phyloP scores from a whole-genome alignment of 92 coral and sea anemone genomes.

The Heliopora coerulea region DNA sequence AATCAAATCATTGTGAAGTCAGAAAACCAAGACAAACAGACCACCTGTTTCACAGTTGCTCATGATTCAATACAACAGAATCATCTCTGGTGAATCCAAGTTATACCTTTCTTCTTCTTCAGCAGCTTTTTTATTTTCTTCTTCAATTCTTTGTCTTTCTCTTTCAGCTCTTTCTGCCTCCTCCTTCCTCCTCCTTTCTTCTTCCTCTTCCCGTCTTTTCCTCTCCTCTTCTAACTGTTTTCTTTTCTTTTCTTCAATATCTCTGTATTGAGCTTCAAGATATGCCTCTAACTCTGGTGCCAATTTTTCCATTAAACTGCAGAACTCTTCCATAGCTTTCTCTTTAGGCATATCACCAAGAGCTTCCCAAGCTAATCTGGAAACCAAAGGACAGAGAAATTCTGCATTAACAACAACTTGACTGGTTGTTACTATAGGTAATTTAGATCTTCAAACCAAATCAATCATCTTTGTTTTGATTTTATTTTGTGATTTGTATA shows the following conservation, averaged over 20 bases:
- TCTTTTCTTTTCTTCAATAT: slow-evolving; percentile 76
- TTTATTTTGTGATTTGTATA: background rate
- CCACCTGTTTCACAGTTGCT: too few species aligned
- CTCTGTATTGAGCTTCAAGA: slow-evolving; percentile 94
- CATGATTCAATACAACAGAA: too few species aligned
- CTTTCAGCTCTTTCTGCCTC: slow-evolving; percentile 81
- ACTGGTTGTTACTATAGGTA: too few species aligned
- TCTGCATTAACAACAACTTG: too few species aligned
- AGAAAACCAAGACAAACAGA: too few species aligned
- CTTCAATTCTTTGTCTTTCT: slow-evolving; percentile 70
- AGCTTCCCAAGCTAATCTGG: slow-evolving; percentile 95
- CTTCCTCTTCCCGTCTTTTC: slow-evolving; percentile 48
- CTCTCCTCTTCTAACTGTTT: slow-evolving; percentile 77
- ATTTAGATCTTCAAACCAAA: too few species aligned
- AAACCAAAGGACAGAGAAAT: too few species aligned
- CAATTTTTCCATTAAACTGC: slow-evolving; percentile 76
- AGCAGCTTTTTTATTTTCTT: slow-evolving; percentile 62
- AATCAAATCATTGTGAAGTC: background rate
- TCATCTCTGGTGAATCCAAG: too few species aligned
- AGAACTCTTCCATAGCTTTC: slow-evolving; percentile 95
- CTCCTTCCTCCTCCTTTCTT: slow-evolving; percentile 65
- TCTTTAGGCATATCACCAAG: slow-evolving; percentile 81
- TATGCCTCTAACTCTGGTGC: slow-evolving; percentile 92
- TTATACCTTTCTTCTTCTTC: slow-evolving; percentile 55
- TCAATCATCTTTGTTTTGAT: too few species aligned